phyloP scores from a whole-genome alignment of 2,797 vertebrate species.

The Onychomys torridus region DNA sequence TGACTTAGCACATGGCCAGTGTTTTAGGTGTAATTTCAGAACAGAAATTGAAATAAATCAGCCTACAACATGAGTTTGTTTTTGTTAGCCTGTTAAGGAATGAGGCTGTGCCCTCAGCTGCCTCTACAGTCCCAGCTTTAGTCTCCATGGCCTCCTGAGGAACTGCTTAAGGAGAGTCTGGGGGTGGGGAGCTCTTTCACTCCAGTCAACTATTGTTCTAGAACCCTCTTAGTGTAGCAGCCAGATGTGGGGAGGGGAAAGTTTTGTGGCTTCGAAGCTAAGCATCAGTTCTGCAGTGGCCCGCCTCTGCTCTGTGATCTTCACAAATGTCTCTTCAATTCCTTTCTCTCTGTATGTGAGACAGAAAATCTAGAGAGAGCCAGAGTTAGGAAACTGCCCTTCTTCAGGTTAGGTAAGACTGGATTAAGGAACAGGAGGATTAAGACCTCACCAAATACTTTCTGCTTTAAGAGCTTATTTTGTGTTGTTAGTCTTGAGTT shows the following conservation, averaged over 20 bases:
- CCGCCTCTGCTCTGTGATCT: not conserved
- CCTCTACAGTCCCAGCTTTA: not conserved
- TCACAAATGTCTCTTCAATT: not conserved
- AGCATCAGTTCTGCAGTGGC: not conserved
- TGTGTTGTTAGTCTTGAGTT: conserved; percentile 26
- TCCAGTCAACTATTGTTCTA: not conserved
- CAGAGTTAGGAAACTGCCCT: not conserved
- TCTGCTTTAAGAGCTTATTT: not conserved
- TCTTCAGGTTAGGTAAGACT: not conserved
- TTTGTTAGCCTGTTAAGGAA: not conserved
- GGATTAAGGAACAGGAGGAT: conserved; percentile 2
- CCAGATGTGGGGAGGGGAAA: not conserved
- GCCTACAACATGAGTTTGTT: not conserved
- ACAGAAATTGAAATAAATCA: not conserved
- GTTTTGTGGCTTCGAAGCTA: not conserved
- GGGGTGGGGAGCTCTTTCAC: not conserved
- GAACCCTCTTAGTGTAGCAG: not conserved
- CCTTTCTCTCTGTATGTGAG: not conserved
- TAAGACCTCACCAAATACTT: not conserved
- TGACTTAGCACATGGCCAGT: not conserved
- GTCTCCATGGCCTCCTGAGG: not conserved
- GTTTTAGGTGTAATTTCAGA: conserved; percentile 1
- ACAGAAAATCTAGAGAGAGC: not conserved
- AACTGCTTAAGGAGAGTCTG: not conserved
- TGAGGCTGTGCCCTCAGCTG: not conserved